Evolutionary conservation across 1,140 invertebrate species (phyloP).

Genomic region (Brachionus koreanus): DNA sequence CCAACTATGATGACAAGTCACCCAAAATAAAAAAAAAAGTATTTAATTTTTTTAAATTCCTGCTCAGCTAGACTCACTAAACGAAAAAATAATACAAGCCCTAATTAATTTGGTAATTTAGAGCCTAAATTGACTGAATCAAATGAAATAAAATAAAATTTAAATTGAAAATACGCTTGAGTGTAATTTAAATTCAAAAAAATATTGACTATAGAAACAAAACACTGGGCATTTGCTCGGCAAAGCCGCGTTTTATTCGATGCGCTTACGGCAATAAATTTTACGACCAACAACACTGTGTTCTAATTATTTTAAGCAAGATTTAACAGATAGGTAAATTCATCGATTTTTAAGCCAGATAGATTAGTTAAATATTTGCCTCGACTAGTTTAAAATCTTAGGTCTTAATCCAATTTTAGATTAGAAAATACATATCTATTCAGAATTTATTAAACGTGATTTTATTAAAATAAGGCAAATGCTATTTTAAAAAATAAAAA

Average conservation of each 20-base stretch:
- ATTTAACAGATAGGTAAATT: slow-evolving; percentile 29
- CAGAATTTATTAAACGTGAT: slow-evolving; percentile 22
- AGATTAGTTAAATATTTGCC: slow-evolving; percentile 34
- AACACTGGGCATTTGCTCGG: not conserved
- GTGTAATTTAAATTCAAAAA: slow-evolving; percentile 31
- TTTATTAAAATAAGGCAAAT: not conserved
- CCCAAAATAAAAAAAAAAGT: slow-evolving; percentile 23
- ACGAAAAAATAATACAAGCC: not conserved
- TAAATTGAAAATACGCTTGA: not conserved
- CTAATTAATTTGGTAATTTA: slow-evolving; percentile 40
- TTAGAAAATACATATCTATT: slow-evolving; percentile 8
- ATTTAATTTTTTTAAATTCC: not conserved
- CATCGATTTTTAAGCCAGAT: slow-evolving; percentile 32
- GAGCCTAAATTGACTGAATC: not conserved
- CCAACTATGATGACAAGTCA: slow-evolving; percentile 32
- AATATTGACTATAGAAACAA: not conserved
- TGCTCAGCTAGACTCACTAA: not conserved
- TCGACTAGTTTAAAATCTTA: not conserved
- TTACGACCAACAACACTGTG: not conserved
- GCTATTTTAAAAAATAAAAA: not conserved
- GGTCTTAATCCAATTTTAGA: slow-evolving; percentile 32
- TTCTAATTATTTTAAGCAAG: not conserved
- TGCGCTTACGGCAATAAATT: not conserved
- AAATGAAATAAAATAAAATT: not conserved
- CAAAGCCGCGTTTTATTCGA: not conserved